Evolutionary conservation across 1,140 invertebrate genomes (phyloP).

Genomic region (Drosophila nigromelanica): DNA sequence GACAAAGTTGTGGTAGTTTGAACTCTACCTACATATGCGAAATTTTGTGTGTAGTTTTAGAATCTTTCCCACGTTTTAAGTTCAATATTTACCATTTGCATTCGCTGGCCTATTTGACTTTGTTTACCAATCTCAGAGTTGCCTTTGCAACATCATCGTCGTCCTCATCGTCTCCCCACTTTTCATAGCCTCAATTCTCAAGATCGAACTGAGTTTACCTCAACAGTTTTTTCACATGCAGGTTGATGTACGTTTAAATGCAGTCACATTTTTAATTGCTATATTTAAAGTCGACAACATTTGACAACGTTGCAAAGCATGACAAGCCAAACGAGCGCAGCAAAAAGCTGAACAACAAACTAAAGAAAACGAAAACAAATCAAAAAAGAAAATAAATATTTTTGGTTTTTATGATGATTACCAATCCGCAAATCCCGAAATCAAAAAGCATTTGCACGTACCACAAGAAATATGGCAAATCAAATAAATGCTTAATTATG

Average conservation of each 20-base stretch:
- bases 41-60: not conserved
- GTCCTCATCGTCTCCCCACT: constrained; percentile 29
- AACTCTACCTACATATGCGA: not conserved
- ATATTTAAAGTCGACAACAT: constrained; percentile 74
- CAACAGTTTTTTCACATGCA: constrained; percentile 16
- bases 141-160: constrained; percentile 15
- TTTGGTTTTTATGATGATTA: constrained; percentile 58
- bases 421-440: constrained; percentile 56
- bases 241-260: constrained; percentile 70
- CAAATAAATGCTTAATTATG: constrained; percentile 82
- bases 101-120: constrained; percentile 1
- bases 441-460: constrained; percentile 59
- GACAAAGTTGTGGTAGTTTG: too few relatives aligned
- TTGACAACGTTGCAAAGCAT: constrained; percentile 65
- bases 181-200: constrained; percentile 48
- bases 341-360: constrained; percentile 19
- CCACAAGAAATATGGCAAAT: constrained; percentile 77
- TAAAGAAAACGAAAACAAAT: constrained; percentile 29
- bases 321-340: constrained; percentile 38
- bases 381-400: constrained; percentile 48
- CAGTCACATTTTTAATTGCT: constrained; percentile 69
- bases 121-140: constrained; percentile 5
- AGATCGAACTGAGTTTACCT: constrained; percentile 21
- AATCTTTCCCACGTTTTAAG: not conserved
- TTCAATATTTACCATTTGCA: constrained; percentile 1